Evolutionary conservation across 2,888 invertebrate species (phyloP), one percentile per base, ranked within the genome.

Genomic region (Aphidius colemani): DNA sequence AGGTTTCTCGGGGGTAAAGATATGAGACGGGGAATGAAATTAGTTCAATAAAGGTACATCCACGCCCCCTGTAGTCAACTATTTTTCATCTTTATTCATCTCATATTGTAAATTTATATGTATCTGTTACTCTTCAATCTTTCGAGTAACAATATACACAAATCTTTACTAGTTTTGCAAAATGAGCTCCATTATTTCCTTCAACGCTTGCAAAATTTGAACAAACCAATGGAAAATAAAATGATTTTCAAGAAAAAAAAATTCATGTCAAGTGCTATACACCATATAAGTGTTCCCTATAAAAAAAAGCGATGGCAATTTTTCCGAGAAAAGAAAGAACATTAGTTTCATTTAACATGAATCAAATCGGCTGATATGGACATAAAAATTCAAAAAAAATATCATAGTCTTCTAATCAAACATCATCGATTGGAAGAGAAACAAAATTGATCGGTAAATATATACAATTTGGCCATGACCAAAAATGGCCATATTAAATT

Each of bases 31-130:
- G 72, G 71, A 70, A 70, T 72, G 70, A 78, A 76, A 78, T 78
- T 78, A 76, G 78, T 78, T 76, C 77, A 78, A 78, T 78, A 78
- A 78, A 75, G 75, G 75, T 74, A 76, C 76, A 74, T 73, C 76
- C 78, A 77, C 77, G 78, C 73, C 74, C 70, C 71, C 70, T 71
- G 69, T 61, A 70, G 68, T 63, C 48, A 51, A 10, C 59, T 57
- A 53, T 13, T 44, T 18, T n/a, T n/a, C 30, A 7, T n/a, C 51
- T 4, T 10, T 30, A 59, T 61, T 58, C 53, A 51, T 51, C 46
- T 11, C 51, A 49, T 43, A 11, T 13, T 43, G 50, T 30, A 59
- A 55, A 61, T 61, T 64, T 64, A 63, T 61, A 63, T 56, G 46
- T 61, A 64, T 64, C 62, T 51, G 39, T 43, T 13, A 63, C 56